Base-by-base conservation (phyloP, 2,888 invertebrate species). In the Melanostoma mellinum region DNA sequence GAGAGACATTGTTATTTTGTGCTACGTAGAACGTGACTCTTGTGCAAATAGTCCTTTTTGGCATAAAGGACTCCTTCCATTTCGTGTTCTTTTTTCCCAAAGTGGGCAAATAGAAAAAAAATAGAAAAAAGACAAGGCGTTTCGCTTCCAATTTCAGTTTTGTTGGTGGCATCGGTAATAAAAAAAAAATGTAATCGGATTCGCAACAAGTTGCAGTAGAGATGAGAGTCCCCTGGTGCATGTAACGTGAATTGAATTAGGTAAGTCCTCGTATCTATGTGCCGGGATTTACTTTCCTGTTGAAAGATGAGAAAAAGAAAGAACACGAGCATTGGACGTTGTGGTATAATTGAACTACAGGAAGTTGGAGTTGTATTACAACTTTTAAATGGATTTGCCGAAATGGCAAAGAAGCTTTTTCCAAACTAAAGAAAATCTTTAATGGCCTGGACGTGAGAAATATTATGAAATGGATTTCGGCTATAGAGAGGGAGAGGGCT, bases 161-260 rank as follows among this genome's bases (percentile, higher is more conserved):
- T 46, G n/a, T 46, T 42, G 42, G 42, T 9, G 9, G 42, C 6
- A 8, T 3, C 8, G 10, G 10, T 10, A 46, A 2, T 10, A n/a
- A n/a, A n/a, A 46, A 10, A 44, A 44, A 46, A 46, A 4, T 6
- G 10, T 10, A n/a, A 46, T 46, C 6, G 10, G 10, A 10, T 46
- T n/a, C 10, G 44, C 44, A 46, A 46, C 44, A 46, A 46, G 44
- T 46, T 9, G 42, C 9, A 9, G 42, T n/a, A 42, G n/a, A 8
- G 42, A 8, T 9, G 42, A 42, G 42, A 8, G n/a, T 8, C 9
- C 9, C 3, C 10, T 46, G 44, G 44, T 46, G 44, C 44, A 46
- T 46, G 44, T 46, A 46, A 46, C 10, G 44, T 46, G 44, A 46
- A 46, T 46, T 46, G 44, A 46, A 46, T 46, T 4, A 46, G 5